These are phyloP conservation scores for Ylistrum balloti DNA, from an alignment of 1,140 invertebrate species.

Conservation along the genomic window DNA sequence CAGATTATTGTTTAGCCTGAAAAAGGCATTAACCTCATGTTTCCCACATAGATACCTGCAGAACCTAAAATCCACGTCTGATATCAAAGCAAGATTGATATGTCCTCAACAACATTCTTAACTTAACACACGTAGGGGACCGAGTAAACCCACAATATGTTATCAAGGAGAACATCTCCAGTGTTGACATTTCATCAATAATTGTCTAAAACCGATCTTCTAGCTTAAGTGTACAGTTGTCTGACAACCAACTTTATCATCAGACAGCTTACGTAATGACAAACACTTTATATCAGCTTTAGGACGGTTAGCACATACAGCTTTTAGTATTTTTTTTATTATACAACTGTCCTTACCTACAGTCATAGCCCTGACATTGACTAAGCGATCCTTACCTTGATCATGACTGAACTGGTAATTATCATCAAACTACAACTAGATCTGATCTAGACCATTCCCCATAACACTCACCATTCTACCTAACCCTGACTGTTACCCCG, in stretches of 20 bases:
- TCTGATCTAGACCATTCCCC: no score
- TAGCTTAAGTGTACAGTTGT: background rate
- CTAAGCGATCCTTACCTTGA: no score
- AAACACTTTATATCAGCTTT: background rate
- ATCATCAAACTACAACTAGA: no score
- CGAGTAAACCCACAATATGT: background rate
- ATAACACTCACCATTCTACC: no score
- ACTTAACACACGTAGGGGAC: slow-evolving; percentile 13
- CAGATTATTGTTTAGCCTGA: background rate
- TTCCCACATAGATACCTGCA: background rate
- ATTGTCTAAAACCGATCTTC: slow-evolving; percentile 1
- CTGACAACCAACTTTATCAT: background rate
- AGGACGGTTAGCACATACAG: background rate
- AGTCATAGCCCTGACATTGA: no score
- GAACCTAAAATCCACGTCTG: background rate
- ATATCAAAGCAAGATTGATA: slow-evolving; percentile 14
- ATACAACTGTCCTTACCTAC: no score
- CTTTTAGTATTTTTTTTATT: background rate
- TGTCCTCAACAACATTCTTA: background rate
- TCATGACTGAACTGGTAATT: no score
- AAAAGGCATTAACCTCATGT: background rate
- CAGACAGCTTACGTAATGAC: background rate
- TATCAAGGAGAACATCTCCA: background rate
- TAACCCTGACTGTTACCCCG: no score
- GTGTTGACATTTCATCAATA: slow-evolving; percentile 28